These are phyloP conservation scores for Tetragonisca angustula DNA, from an alignment of 2,888 invertebrate species.

Conservation along the genomic window DNA sequence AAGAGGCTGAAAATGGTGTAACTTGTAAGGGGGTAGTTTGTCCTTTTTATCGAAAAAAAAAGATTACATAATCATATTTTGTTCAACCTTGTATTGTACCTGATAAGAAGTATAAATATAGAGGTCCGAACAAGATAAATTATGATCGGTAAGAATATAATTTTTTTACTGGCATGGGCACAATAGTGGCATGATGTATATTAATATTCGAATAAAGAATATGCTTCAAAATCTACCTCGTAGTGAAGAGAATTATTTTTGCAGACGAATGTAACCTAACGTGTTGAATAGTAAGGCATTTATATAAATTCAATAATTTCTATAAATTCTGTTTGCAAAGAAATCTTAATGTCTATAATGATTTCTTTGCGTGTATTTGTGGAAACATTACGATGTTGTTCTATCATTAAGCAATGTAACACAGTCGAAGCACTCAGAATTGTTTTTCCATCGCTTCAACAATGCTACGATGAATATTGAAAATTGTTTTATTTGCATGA, in stretches of 20 bases:
- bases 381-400: constrained; percentile 12
- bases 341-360: background rate
- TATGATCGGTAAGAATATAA: constrained; percentile 55
- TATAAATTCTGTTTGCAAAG: constrained; percentile 25
- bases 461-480: background rate
- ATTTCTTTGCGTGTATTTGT: background rate
- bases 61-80: constrained; percentile 62
- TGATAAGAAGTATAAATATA: constrained; percentile 62
- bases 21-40: constrained; percentile 10
- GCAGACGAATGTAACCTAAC: constrained; percentile 23
- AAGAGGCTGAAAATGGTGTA: background rate
- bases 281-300: constrained; percentile 11
- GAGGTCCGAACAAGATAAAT: constrained; percentile 50
- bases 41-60: constrained; percentile 50
- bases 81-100: constrained; percentile 75
- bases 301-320: constrained; percentile 34
- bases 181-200: constrained; percentile 62
- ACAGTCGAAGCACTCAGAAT: background rate
- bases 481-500: background rate
- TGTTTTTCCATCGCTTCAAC: background rate
- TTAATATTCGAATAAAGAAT: constrained; percentile 66
- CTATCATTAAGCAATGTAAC: constrained; percentile 11
- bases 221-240: constrained; percentile 62
- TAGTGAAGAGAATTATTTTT: constrained; percentile 48
- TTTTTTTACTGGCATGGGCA: constrained; percentile 66